These are phyloP conservation scores for Papilio glaucus DNA, from an alignment of 1,140 invertebrate species.

Conservation along the genomic window DNA sequence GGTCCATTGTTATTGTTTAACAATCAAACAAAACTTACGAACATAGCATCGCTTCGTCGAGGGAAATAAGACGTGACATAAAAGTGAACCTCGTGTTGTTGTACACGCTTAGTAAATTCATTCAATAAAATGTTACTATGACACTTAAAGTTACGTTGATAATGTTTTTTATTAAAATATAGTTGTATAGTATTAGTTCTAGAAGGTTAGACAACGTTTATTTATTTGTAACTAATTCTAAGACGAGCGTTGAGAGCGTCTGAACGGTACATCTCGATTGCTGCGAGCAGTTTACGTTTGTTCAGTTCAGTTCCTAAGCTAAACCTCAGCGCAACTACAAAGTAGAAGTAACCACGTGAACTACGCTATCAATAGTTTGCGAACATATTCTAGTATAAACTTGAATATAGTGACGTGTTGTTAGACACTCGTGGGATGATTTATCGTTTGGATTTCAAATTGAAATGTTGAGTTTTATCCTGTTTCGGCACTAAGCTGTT, in stretches of 20 bases:
- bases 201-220: conserved; percentile 34
- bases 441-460: not conserved
- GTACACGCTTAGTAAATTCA: too few relatives aligned
- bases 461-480: not conserved
- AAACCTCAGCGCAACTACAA: conserved; percentile 30
- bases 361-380: conserved; percentile 24
- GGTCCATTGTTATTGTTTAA: too few relatives aligned
- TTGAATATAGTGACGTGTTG: not conserved
- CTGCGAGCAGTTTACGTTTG: conserved; percentile 33
- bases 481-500: too few relatives aligned
- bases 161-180: too few relatives aligned
- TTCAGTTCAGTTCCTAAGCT: conserved; percentile 32
- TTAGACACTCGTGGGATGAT: not conserved
- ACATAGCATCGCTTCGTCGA: too few relatives aligned
- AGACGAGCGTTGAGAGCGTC: conserved; percentile 24
- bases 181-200: not conserved
- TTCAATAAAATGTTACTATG: too few relatives aligned
- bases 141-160: too few relatives aligned
- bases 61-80: too few relatives aligned
- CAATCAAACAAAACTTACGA: too few relatives aligned
- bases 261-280: conserved; percentile 34
- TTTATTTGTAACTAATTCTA: conserved; percentile 28
- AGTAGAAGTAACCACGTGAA: conserved; percentile 20
- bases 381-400: not conserved
- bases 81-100: too few relatives aligned